Percentiles rank a stretch among this genome's conserved stretches.
These are phyloP conservation scores for Ceratina australensis DNA, from an alignment of 1,140 invertebrate species.

Conservation along the genomic window DNA sequence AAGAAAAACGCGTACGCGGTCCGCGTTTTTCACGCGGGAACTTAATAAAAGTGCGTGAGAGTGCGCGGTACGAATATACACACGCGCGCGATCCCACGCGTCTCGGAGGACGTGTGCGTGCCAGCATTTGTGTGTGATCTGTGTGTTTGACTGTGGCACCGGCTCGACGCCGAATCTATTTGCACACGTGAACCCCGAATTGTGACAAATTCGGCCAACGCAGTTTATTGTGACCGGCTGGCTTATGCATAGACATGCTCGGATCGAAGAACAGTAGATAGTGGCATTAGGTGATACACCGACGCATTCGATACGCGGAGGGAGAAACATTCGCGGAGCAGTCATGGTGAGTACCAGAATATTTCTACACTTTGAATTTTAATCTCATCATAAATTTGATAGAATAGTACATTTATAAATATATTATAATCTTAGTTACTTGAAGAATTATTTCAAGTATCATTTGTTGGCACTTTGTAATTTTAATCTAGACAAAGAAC, in stretches of 20 bases:
- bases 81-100: constrained; percentile 25
- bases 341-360: constrained; percentile 57
- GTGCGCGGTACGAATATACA: constrained; percentile 25
- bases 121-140: constrained; percentile 46
- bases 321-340: constrained; percentile 4
- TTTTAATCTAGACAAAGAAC: no score
- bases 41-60: constrained; percentile 18
- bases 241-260: constrained; percentile 43
- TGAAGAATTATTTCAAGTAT: no score
- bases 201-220: constrained; percentile 22
- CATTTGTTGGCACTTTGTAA: no score
- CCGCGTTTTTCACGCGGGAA: constrained; percentile 11
- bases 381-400: no score
- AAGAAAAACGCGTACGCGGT: constrained; percentile 7
- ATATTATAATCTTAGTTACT: no score
- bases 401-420: no score
- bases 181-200: constrained; percentile 23
- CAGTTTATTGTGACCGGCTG: constrained; percentile 10
- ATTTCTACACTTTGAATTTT: background rate
- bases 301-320: constrained; percentile 18
- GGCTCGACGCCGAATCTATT: no score
- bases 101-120: constrained; percentile 39
- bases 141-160: constrained; percentile 53
- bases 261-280: constrained; percentile 20
- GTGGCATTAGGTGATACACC: constrained; percentile 50